Conservation (phyloP, 1,140 invertebrate species). For the Tribolium castaneum region DNA sequence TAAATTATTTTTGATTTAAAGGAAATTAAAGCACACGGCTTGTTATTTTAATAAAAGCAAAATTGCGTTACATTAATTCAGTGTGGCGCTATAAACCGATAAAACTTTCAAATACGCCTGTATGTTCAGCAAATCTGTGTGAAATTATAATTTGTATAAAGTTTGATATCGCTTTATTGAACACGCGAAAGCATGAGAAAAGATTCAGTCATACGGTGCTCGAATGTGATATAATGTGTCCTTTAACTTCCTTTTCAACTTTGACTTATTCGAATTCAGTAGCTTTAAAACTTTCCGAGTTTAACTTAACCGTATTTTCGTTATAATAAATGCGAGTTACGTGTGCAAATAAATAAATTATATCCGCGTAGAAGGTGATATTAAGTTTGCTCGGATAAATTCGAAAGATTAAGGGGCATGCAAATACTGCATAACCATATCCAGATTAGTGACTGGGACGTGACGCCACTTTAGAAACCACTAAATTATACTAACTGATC, state of each 20-base stretch:
- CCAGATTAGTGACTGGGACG: conserved; percentile 23
- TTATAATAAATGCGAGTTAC: conserved; percentile 20
- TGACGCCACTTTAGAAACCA: not conserved
- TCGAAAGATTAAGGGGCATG: conserved; percentile 13
- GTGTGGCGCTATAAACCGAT: not conserved
- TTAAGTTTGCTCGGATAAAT: conserved; percentile 24
- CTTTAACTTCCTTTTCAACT: conserved; percentile 15
- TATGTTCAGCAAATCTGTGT: not conserved
- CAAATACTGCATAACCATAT: conserved; percentile 8
- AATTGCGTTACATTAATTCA: not conserved
- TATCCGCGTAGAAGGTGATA: not conserved
- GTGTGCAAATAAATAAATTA: conserved; percentile 33
- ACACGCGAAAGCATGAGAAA: not conserved
- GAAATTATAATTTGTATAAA: conserved; percentile 1
- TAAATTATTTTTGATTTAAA: not conserved
- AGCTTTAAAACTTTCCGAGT: conserved; percentile 24
- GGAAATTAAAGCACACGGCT: not conserved
- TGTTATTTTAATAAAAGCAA: not conserved
- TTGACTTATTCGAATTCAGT: conserved; percentile 9
- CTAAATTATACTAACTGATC: not conserved
- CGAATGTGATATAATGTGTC: conserved; percentile 2
- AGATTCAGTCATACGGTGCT: not conserved
- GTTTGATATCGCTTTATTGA: conserved; percentile 10
- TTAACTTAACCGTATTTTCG: conserved; percentile 22
- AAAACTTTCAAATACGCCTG: not conserved